A percentile compares a stretch with the other conserved stretches of the same genome.
These are phyloP conservation scores for Halcyon badia DNA, from an alignment of 2,797 vertebrate species.

Conservation along the genomic window DNA sequence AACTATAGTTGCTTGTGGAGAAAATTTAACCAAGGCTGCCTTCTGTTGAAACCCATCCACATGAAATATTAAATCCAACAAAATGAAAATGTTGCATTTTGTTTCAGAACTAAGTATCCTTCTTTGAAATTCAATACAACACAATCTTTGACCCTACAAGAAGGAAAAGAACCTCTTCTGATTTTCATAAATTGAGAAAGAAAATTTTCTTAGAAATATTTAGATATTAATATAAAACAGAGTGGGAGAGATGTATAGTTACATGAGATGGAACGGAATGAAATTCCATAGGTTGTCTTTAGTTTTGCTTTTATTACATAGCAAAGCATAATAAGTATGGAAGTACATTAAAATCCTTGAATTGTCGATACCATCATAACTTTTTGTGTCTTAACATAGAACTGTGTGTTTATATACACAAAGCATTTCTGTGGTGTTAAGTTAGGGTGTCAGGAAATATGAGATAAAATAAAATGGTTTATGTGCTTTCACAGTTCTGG, in stretches of 20 bases:
- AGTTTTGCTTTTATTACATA: not conserved
- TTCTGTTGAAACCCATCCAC: not conserved
- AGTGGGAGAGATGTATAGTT: not conserved
- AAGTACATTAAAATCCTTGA: not conserved
- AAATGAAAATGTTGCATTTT: not conserved
- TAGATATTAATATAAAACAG: not conserved
- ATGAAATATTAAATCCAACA: not conserved
- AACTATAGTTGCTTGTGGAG: not conserved
- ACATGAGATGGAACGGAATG: not conserved
- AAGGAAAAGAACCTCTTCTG: not conserved
- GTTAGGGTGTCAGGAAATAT: not conserved
- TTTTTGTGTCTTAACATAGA: not conserved
- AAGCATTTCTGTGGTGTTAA: not conserved
- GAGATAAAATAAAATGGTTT: accelerated
- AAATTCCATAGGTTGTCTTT: not conserved
- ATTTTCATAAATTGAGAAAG: not conserved
- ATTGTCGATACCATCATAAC: not conserved
- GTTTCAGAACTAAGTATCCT: not conserved
- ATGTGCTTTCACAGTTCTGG: not conserved
- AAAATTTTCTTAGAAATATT: not conserved
- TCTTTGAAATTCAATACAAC: not conserved
- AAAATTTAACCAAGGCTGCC: not conserved
- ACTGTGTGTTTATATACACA: not conserved
- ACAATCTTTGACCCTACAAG: not conserved
- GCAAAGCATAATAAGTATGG: not conserved